These are phyloP conservation scores for Spisula subtruncata DNA, from an alignment of 2,888 invertebrate genomes.

Conservation along the genomic window DNA sequence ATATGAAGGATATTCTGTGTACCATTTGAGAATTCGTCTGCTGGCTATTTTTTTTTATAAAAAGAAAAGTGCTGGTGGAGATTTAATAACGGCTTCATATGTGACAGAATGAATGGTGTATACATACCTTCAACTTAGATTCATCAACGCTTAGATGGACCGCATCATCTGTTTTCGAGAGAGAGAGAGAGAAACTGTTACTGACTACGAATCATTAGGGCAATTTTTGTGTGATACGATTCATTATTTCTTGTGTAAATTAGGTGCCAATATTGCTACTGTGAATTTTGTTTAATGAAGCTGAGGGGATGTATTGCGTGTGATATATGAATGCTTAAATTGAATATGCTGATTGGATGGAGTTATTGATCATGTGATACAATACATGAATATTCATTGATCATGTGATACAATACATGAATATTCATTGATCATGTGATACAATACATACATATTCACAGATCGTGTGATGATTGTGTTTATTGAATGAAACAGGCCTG, in stretches of 20 bases:
- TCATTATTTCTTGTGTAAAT: conserved; percentile 45
- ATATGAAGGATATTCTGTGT: conserved; percentile 4
- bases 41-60: not conserved
- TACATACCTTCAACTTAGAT: not conserved
- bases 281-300: conserved; percentile 39
- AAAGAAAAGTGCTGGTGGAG: not conserved
- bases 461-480: conserved; percentile 58
- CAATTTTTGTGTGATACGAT: conserved; percentile 53
- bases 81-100: conserved; percentile 14
- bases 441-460: conserved; percentile 56
- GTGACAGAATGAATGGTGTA: conserved; percentile 9
- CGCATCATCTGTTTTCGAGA: not conserved
- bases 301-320: conserved; percentile 46
- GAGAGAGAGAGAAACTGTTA: not conserved
- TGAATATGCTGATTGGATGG: conserved; percentile 50
- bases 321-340: conserved; percentile 62
- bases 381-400: too few species aligned
- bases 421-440: conserved; percentile 65
- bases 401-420: too few species aligned
- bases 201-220: conserved; percentile 45
- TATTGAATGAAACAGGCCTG: conserved; percentile 41
- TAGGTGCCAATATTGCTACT: conserved; percentile 60
- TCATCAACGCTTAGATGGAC: conserved; percentile 10
- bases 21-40: conserved; percentile 33
- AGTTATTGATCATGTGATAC: too few species aligned